These are phyloP conservation scores for Phallusia fumigata DNA, from an alignment of 23 tunicate species.

Conservation along the genomic window DNA sequence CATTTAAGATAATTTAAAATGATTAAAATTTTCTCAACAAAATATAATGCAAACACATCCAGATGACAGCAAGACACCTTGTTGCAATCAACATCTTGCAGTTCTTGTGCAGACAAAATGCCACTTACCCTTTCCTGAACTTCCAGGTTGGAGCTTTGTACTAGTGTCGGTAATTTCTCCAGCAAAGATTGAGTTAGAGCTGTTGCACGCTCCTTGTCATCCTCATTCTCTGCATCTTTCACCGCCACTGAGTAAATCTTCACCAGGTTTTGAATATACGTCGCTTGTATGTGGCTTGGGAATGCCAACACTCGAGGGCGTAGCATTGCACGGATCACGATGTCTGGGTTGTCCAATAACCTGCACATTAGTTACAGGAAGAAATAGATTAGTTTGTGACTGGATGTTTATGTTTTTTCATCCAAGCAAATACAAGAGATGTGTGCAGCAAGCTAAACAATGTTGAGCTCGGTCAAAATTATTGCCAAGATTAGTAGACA, in stretches of 20 bases:
- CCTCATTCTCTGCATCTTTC: slow-evolving; percentile 50
- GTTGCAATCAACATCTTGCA: no score
- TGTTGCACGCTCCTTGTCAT: slow-evolving; percentile 48
- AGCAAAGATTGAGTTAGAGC: slow-evolving; percentile 39
- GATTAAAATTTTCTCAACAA: no score
- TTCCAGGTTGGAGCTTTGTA: slow-evolving; percentile 80
- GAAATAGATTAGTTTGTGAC: no score
- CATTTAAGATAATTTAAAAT: no score
- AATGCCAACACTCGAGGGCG: slow-evolving; percentile 58
- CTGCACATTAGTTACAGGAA: slow-evolving; percentile 13
- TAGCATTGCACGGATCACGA: slow-evolving; percentile 71
- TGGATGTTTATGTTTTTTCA: no score
- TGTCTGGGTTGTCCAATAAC: slow-evolving; percentile 49
- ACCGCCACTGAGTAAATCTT: slow-evolving; percentile 60
- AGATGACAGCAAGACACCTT: no score
- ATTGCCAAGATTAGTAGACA: not conserved
- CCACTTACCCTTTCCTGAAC: slow-evolving; percentile 90
- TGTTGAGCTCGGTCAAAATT: no score
- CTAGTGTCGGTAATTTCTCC: slow-evolving; percentile 57
- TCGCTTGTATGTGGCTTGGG: slow-evolving; percentile 78
- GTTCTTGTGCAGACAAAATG: no score
- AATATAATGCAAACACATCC: no score
- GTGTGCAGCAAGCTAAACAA: no score
- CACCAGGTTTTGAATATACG: slow-evolving; percentile 71
- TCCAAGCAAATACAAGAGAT: no score